A percentile compares a stretch with the other conserved stretches of the same genome.
Conservation (phyloP, 2,113 vertebrate species). For the Bombycilla garrulus region DNA sequence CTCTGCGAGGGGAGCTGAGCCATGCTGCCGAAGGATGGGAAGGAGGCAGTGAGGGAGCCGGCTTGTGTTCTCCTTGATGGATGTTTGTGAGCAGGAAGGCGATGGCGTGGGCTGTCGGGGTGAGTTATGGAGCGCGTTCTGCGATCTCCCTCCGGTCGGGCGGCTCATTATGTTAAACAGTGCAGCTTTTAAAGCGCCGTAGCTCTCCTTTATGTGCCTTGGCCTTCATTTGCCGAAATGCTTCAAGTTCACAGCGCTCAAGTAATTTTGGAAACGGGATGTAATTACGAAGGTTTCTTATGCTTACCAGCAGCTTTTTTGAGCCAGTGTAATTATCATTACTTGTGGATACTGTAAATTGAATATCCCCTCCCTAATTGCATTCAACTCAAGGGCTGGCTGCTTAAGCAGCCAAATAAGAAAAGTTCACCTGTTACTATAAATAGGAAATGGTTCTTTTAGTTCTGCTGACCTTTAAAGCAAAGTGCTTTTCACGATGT, state of each 20-base stretch:
- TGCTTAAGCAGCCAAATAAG: conserved; percentile 77
- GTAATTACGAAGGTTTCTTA: conserved; percentile 84
- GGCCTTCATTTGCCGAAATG: conserved; percentile 85
- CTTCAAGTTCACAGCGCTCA: conserved; percentile 74
- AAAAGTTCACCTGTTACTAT: conserved; percentile 78
- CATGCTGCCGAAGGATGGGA: neutral
- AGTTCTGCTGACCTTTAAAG: conserved; percentile 77
- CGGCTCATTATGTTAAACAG: conserved; percentile 74
- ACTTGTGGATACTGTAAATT: conserved; percentile 87
- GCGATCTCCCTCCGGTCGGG: conserved; percentile 53
- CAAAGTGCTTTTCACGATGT: conserved; percentile 60
- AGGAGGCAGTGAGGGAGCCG: conserved; percentile 22
- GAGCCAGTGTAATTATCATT: conserved; percentile 83
- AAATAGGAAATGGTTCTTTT: conserved; percentile 78
- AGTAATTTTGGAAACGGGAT: conserved; percentile 77
- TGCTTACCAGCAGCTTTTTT: conserved; percentile 85
- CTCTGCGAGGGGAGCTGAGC: neutral
- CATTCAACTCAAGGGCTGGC: conserved; percentile 80
- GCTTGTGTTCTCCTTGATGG: conserved; percentile 57
- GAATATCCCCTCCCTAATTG: conserved; percentile 83
- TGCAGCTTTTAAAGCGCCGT: conserved; percentile 65
- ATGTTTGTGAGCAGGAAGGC: conserved; percentile 65
- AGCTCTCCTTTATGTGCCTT: conserved; percentile 75
- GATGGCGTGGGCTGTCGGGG: conserved; percentile 65
- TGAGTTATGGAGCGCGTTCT: conserved; percentile 65